Evolutionary conservation across 2,888 invertebrate species (phyloP).

Genomic region (Drosophila subsilvestris): DNA sequence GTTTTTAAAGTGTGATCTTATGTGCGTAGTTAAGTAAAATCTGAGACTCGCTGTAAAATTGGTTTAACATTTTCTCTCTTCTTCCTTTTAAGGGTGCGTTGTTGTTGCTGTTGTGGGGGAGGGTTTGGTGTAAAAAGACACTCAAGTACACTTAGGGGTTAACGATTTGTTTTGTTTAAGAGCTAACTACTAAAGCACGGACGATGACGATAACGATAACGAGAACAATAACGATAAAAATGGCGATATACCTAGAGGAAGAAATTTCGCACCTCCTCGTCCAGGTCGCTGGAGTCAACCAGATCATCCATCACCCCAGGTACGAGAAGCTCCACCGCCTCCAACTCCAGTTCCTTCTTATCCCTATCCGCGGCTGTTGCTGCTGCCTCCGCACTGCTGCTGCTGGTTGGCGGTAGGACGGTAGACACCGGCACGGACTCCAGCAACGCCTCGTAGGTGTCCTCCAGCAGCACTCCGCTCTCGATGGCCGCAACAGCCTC

Average conservation of each 20-base stretch:
- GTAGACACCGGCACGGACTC: conserved; percentile 5
- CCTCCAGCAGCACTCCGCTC: conserved; percentile 80
- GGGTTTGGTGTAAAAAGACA: conserved; percentile 40
- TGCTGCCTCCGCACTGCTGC: conserved; percentile 32
- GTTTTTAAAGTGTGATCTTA: conserved; percentile 66
- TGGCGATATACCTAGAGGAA: conserved; percentile 70
- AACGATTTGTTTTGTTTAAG: conserved; percentile 36
- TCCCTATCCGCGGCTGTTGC: conserved; percentile 36
- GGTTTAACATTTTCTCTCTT: conserved; percentile 34
- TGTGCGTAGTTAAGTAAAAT: conserved; percentile 78
- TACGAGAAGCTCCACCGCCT: conserved; percentile 61
- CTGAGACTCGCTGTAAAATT: conserved; percentile 74
- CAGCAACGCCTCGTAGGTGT: conserved; percentile 75
- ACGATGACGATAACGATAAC: conserved; percentile 39
- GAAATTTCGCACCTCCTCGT: conserved; percentile 80
- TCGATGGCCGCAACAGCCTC: conserved; percentile 83
- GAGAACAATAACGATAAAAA: conserved; percentile 23
- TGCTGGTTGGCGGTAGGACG: conserved; percentile 36
- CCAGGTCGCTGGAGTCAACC: conserved; percentile 67
- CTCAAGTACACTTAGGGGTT: conserved; percentile 68
- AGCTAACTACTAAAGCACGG: conserved; percentile 60
- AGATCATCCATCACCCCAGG: conserved; percentile 70
- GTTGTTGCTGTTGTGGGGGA: conserved; percentile 5
- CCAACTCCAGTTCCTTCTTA: conserved; percentile 62
- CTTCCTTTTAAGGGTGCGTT: conserved; percentile 12